Percentiles rank a stretch among this genome's conserved stretches.
Evolutionary conservation across 2,113 vertebrate genomes (phyloP).

Genomic region (Gorsachius goisagi): DNA sequence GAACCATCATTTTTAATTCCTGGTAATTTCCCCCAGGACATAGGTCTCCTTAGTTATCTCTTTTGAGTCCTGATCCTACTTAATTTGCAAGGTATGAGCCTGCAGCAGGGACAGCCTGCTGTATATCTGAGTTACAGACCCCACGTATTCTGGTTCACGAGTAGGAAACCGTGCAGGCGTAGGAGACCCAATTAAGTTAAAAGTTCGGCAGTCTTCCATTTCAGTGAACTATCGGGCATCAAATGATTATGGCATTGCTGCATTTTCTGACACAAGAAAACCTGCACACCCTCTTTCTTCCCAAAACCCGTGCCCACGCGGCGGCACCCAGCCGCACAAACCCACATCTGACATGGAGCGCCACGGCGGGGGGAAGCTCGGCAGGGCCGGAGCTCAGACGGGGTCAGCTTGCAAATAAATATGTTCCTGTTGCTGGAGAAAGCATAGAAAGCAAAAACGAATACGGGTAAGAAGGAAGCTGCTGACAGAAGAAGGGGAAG

Average conservation of each 20-base stretch:
- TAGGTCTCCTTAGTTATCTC: conserved; percentile 44
- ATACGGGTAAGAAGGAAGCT: conserved; percentile 12
- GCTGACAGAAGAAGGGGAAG: neutral
- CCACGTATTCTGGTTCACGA: conserved; percentile 14
- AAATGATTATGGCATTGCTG: neutral
- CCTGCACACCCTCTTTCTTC: neutral
- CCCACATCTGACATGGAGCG: conserved; percentile 2
- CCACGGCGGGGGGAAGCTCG: conserved; percentile 42
- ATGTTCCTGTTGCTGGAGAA: conserved; percentile 48
- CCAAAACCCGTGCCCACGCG: neutral
- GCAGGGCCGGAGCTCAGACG: conserved; percentile 44
- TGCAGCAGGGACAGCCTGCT: neutral
- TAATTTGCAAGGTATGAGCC: conserved; percentile 30
- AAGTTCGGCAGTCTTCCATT: conserved; percentile 15
- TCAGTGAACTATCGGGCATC: neutral
- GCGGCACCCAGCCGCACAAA: neutral
- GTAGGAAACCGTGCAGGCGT: neutral
- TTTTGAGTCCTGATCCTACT: conserved; percentile 28
- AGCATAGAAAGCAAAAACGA: neutral
- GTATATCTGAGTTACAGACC: conserved; percentile 9
- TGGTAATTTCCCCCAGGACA: conserved; percentile 50
- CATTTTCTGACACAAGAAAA: conserved; percentile 13
- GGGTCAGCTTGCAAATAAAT: conserved; percentile 56
- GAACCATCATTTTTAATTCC: conserved; percentile 47
- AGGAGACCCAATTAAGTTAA: conserved; percentile 17